Evolutionary conservation across 2,113 vertebrate genomes (phyloP).

Genomic region (Cyphomyrus plagiostoma): DNA sequence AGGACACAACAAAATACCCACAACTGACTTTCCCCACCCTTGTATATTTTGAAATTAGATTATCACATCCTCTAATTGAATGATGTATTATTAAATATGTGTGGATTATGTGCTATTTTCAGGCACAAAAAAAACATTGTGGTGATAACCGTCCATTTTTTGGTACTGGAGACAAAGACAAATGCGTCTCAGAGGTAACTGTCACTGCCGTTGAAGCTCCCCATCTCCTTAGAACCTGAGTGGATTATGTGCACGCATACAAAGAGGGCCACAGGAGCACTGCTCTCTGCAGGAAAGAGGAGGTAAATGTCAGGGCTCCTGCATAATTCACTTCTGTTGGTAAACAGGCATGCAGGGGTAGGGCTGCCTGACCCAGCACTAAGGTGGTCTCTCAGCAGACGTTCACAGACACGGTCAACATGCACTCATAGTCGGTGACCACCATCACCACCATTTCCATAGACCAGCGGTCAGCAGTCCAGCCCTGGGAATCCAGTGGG

Average conservation of each 20-base stretch:
- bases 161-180: not conserved
- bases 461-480: not conserved
- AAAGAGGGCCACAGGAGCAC: not conserved
- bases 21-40: not conserved
- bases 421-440: not conserved
- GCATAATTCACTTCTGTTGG: not conserved
- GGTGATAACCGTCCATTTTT: not conserved
- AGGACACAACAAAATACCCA: not conserved
- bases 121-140: not conserved
- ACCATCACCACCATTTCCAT: not conserved
- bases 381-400: not conserved
- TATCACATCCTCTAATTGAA: not conserved
- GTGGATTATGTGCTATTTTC: not conserved
- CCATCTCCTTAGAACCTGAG: not conserved
- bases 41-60: not conserved
- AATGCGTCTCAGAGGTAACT: not conserved
- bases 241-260: not conserved
- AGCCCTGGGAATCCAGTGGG: not conserved
- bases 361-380: not conserved
- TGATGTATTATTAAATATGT: not conserved
- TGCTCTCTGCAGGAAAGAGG: not conserved
- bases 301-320: not conserved
- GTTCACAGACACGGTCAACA: not conserved
- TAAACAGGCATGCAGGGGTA: not conserved
- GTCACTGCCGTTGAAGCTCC: not conserved